Conservation (phyloP, 2,888 invertebrate species). For the Brenthis ino region DNA sequence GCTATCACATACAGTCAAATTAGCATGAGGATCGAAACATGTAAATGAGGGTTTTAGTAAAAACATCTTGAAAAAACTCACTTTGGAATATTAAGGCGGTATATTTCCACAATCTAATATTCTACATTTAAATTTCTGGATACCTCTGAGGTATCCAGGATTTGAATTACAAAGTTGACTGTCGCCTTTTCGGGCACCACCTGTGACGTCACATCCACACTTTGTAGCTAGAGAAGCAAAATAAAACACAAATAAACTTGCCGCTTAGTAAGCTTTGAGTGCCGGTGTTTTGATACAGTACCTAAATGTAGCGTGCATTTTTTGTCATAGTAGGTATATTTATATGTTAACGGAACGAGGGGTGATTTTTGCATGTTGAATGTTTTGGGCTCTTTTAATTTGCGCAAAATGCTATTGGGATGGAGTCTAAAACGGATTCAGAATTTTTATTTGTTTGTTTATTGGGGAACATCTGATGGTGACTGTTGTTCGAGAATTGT, state of each 20-base stretch:
- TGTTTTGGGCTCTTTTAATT: too few species aligned
- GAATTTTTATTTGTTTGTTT: too few species aligned
- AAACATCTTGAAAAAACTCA: conserved; percentile 29
- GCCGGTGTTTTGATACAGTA: conserved; percentile 5
- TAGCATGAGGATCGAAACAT: conserved; percentile 30
- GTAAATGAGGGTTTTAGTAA: conserved; percentile 23
- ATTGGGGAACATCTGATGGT: too few species aligned
- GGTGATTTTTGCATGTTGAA: too few species aligned
- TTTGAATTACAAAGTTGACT: conserved; percentile 77
- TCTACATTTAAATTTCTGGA: conserved; percentile 70
- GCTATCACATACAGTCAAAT: conserved; percentile 24
- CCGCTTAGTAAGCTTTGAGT: conserved; percentile 5
- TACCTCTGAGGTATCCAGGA: conserved; percentile 46
- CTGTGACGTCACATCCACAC: conserved; percentile 34
- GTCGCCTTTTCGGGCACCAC: conserved; percentile 56
- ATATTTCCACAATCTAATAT: conserved; percentile 67
- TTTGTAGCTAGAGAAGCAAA: conserved; percentile 17
- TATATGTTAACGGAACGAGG: too few species aligned
- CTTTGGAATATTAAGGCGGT: conserved; percentile 46
- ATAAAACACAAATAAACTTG: conserved; percentile 23
- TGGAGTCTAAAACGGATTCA: too few species aligned
- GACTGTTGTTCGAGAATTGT: too few species aligned
- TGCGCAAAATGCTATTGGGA: too few species aligned
- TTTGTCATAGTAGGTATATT: too few species aligned
- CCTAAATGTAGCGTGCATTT: neutral